Conservation (phyloP, 1,140 invertebrate species). For the Drosophila punjabiensis region DNA sequence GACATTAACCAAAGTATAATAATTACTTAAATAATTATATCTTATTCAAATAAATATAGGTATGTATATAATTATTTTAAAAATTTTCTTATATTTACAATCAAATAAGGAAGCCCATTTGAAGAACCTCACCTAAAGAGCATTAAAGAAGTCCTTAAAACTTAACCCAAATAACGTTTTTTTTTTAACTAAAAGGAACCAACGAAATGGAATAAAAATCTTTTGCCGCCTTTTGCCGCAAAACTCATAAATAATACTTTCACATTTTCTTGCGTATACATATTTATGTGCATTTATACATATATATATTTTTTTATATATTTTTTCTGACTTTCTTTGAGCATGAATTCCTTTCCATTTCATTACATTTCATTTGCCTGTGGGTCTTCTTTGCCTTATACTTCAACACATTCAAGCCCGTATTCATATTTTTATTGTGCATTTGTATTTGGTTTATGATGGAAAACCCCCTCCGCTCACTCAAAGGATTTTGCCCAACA, state of each 20-base stretch:
- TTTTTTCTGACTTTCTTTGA: constrained; percentile 33
- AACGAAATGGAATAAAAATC: constrained; percentile 26
- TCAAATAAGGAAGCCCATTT: background rate
- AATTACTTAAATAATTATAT: no score
- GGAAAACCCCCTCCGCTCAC: constrained; percentile 67
- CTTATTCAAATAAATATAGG: background rate
- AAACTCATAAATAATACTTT: constrained; percentile 69
- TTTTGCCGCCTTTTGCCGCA: constrained; percentile 26
- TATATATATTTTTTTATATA: constrained; percentile 2
- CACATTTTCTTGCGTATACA: constrained; percentile 40
- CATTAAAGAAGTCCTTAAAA: constrained; percentile 7
- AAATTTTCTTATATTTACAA: background rate
- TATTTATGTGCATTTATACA: constrained; percentile 25
- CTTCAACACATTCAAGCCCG: constrained; percentile 51
- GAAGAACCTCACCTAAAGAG: background rate
- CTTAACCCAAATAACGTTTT: background rate
- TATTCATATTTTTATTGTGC: constrained; percentile 71
- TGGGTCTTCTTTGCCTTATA: constrained; percentile 43
- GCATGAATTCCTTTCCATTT: constrained; percentile 54
- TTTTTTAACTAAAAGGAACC: constrained; percentile 9
- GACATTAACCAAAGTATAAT: no score
- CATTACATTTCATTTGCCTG: constrained; percentile 52
- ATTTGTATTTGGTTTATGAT: constrained; percentile 72
- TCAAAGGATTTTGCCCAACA: constrained; percentile 58
- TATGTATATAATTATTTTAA: background rate